phyloP scores from a whole-genome alignment of 2,113 vertebrate genomes.

The Mustela nigripes region DNA sequence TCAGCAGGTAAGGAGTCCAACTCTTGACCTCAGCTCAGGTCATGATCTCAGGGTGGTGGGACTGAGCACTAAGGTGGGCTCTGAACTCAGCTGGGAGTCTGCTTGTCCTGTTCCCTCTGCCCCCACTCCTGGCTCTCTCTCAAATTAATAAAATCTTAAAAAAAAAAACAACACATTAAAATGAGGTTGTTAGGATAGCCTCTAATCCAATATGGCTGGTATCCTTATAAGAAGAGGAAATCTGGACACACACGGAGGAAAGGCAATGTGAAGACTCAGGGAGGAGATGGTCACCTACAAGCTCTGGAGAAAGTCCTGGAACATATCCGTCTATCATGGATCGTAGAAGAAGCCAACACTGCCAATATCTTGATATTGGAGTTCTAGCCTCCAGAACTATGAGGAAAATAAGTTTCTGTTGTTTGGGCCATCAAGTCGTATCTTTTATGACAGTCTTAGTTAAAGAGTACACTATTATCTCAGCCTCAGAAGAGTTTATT shows the following conservation, averaged over 20 bases:
- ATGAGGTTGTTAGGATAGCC: background rate
- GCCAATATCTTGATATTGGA: background rate
- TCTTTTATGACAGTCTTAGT: background rate
- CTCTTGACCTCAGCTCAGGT: background rate
- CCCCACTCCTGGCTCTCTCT: background rate
- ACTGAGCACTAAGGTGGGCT: background rate
- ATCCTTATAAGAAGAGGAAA: background rate
- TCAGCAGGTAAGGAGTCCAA: background rate
- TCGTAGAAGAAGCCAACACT: background rate
- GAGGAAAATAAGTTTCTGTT: background rate
- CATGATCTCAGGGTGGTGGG: background rate
- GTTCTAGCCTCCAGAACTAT: background rate
- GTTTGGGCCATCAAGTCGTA: background rate
- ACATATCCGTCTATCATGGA: rapidly evolving
- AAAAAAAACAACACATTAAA: background rate
- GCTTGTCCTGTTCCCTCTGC: background rate
- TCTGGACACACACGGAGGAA: background rate
- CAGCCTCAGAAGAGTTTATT: background rate
- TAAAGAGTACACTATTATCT: background rate
- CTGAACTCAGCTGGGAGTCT: background rate
- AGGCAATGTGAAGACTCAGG: background rate
- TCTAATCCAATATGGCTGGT: background rate
- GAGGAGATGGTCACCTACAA: background rate
- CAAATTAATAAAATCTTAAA: background rate
- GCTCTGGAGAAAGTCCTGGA: background rate